These are phyloP conservation scores for Philereme vetulata DNA, from an alignment of 2,888 invertebrate species.

Conservation along the genomic window DNA sequence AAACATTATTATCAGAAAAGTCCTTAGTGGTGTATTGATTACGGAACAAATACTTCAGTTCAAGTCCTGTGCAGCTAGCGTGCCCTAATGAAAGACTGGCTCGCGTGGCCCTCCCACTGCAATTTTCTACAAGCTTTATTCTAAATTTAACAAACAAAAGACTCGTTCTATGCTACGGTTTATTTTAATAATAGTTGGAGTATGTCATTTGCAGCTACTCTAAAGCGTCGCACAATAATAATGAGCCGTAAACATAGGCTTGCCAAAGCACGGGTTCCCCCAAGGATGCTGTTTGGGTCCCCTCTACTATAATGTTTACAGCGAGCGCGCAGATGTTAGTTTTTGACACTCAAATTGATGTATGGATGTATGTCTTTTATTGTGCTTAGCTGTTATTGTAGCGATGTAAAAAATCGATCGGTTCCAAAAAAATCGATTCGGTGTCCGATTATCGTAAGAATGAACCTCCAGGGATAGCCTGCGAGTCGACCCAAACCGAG, in stretches of 20 bases:
- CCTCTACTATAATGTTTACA: slow-evolving; percentile 73
- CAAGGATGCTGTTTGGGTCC: slow-evolving; percentile 67
- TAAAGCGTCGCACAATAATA: slow-evolving; percentile 78
- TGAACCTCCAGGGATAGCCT: slow-evolving; percentile 61
- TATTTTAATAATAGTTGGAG: slow-evolving; percentile 79
- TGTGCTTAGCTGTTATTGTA: slow-evolving; percentile 68
- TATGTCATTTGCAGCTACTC: slow-evolving; percentile 80
- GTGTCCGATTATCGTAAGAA: slow-evolving; percentile 67
- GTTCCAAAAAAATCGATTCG: slow-evolving; percentile 63
- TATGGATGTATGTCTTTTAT: slow-evolving; percentile 80
- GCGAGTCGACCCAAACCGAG: slow-evolving; percentile 61
- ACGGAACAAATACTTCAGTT: slow-evolving; percentile 59
- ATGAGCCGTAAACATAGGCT: slow-evolving; percentile 81
- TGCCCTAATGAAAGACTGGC: slow-evolving; percentile 56
- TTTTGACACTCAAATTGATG: slow-evolving; percentile 84
- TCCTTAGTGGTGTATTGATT: slow-evolving; percentile 52
- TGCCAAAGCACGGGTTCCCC: slow-evolving; percentile 64
- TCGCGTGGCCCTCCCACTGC: slow-evolving; percentile 55
- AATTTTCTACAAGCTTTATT: slow-evolving; percentile 65
- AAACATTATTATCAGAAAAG: slow-evolving; percentile 33
- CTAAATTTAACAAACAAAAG: slow-evolving; percentile 70
- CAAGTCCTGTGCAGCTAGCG: slow-evolving; percentile 55
- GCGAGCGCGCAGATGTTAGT: slow-evolving; percentile 82
- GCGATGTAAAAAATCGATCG: slow-evolving; percentile 68
- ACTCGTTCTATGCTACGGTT: slow-evolving; percentile 64